A percentile compares a stretch with the other conserved stretches of the same genome.
Conservation (phyloP, 2,888 invertebrate genomes). For the Neoaliturus tenellus region DNA sequence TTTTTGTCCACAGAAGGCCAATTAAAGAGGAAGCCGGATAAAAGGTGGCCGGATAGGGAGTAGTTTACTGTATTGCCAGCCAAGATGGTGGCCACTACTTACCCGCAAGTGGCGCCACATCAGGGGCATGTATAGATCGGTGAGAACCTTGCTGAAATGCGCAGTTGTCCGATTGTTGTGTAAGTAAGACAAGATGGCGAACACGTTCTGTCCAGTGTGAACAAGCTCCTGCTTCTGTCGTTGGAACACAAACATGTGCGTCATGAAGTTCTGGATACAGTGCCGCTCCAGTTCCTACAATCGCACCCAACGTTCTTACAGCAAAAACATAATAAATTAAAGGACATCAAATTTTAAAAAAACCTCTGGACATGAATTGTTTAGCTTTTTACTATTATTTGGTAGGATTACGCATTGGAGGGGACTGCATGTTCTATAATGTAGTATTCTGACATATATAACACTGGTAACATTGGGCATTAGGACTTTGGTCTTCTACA, state of each 20-base stretch:
- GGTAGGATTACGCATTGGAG: too few species aligned
- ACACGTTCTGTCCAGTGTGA: constrained; percentile 60
- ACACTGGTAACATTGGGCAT: too few species aligned
- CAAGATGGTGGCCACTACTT: constrained; percentile 17
- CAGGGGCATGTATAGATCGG: constrained; percentile 66
- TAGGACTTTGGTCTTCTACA: too few species aligned
- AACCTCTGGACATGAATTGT: too few species aligned
- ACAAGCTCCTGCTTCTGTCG: constrained; percentile 60
- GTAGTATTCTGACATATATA: too few species aligned
- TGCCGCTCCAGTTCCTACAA: constrained; percentile 62
- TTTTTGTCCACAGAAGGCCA: too few species aligned
- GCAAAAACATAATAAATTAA: too few species aligned
- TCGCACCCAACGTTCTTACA: not conserved
- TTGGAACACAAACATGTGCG: constrained; percentile 59
- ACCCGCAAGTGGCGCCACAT: constrained; percentile 67
- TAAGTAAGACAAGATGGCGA: constrained; percentile 63
- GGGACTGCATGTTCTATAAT: too few species aligned
- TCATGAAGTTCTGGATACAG: constrained; percentile 64
- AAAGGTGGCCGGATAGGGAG: not conserved
- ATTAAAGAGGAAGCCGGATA: too few species aligned
- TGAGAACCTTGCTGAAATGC: constrained; percentile 65
- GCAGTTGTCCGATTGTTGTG: constrained; percentile 61
- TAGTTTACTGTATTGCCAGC: too few species aligned
- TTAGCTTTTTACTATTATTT: too few species aligned
- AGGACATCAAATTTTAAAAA: too few species aligned